Percentiles rank a stretch among this genome's conserved stretches.
Conservation (phyloP, 2,113 vertebrate species). For the Eudyptes chrysolophus region DNA sequence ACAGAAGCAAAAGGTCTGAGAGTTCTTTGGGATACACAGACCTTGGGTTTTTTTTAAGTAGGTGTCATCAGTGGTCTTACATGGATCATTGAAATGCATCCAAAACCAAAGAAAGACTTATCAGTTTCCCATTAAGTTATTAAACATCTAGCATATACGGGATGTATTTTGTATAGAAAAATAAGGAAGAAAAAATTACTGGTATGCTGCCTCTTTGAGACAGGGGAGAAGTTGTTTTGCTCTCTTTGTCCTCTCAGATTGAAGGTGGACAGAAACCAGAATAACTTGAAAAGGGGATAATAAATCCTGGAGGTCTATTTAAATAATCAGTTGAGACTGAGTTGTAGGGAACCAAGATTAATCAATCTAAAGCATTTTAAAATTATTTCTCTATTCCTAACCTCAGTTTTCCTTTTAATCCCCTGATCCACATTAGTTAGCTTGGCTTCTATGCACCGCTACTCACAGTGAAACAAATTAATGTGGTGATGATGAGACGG, state of each 20-base stretch:
- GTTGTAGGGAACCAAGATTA: neutral
- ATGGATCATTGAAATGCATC: neutral
- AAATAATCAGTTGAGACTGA: neutral
- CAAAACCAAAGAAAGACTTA: neutral
- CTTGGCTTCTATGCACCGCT: neutral
- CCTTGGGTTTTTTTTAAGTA: neutral
- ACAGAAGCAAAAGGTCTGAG: neutral
- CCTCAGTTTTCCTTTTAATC: neutral
- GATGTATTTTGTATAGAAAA: neutral
- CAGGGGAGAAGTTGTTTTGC: neutral
- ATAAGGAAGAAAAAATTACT: neutral
- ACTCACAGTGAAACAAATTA: neutral
- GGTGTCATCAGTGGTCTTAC: neutral
- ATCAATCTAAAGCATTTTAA: neutral
- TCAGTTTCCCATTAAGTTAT: neutral
- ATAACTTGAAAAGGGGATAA: neutral
- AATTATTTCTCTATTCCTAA: neutral
- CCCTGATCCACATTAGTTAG: neutral
- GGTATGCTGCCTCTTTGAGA: neutral
- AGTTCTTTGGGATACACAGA: neutral
- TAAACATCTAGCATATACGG: neutral
- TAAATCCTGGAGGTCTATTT: neutral
- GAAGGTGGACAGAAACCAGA: neutral
- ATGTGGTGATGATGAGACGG: neutral
- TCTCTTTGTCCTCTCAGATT: neutral